Evolutionary conservation across 2,113 vertebrate species (phyloP), one percentile per base, ranked within the genome.

Genomic region (Sorex araneus): DNA sequence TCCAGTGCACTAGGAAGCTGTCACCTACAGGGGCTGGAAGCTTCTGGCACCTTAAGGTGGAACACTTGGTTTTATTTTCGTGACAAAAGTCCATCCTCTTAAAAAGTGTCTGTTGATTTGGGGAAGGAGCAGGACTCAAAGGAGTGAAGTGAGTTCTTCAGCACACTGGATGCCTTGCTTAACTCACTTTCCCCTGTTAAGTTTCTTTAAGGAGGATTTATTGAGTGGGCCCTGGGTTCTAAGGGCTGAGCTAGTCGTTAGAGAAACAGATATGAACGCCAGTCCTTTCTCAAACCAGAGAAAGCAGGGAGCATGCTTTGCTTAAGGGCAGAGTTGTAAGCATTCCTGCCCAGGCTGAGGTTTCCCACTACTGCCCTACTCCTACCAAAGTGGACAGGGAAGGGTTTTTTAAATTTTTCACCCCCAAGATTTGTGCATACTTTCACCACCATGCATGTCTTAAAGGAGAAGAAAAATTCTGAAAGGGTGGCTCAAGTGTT

Each of bases 181-280:
- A 63, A 9, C 25, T 94, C 34, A 21, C 47, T 91, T 76, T 84
- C 32, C 69, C 79, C 57, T 7, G 50, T 76, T 82, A 43, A 43
- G 32, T 81, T 77, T 83, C 28, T 79, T 80, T 2, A 18, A 21
- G 34, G 90, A 57, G 23, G 81, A 23, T 69, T 77, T 84, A 70
- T 25, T 30, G 57, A 77, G 23, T 32, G 16, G 23, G 43, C 32
- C 10, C 36, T 32, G 4, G 36, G 45, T 40, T 84, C 45, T 36
- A 84, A 87, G 45, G 28, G n/a, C 40, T 73, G 66, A 66, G 50
- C 36, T 23, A 21, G 18, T 57, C 69, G 30, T 84, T 23, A n/a
- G 74, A 86, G 76, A 18, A 36, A n/a, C 43, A 88, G 75, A 60
- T 23, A 6, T 4, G 75, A 32, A 0, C 45, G 64, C 34, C 69